A percentile compares a stretch with the other conserved stretches of the same genome.
These are phyloP conservation scores for Varanus komodoensis DNA, from an alignment of 2,113 vertebrate genomes.

Conservation along the genomic window DNA sequence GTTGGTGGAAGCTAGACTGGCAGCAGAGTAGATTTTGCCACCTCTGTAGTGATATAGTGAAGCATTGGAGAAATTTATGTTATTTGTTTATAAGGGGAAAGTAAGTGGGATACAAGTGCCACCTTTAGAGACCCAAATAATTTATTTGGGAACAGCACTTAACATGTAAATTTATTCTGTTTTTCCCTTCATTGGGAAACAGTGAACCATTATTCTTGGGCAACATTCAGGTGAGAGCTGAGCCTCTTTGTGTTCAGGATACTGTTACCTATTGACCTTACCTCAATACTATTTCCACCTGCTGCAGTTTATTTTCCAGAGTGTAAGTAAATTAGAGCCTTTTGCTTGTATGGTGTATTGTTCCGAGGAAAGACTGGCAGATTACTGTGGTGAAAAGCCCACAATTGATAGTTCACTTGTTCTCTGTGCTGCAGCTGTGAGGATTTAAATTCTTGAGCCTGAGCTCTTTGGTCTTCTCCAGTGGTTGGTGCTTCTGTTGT, in stretches of 20 bases:
- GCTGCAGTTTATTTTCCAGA: neutral
- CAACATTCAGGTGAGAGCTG: neutral
- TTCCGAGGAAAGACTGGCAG: neutral
- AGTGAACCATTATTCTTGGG: neutral
- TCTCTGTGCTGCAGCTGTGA: neutral
- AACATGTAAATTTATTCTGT: neutral
- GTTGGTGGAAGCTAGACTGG: neutral
- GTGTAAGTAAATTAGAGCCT: neutral
- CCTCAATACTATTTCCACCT: neutral
- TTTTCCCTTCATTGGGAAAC: neutral
- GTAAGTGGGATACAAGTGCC: neutral
- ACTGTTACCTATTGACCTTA: neutral
- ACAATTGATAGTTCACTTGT: neutral
- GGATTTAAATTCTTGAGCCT: neutral
- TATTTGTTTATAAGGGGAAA: neutral
- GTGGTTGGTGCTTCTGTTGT: neutral
- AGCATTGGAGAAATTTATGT: neutral
- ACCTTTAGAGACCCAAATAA: neutral
- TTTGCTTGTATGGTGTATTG: neutral
- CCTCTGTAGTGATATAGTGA: neutral
- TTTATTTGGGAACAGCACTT: neutral
- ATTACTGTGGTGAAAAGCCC: neutral
- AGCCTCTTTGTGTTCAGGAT: neutral
- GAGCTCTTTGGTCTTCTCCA: neutral
- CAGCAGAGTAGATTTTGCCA: neutral